These are phyloP conservation scores for Spheniscus mendiculus DNA, from an alignment of 2,113 vertebrate genomes.

Conservation along the genomic window DNA sequence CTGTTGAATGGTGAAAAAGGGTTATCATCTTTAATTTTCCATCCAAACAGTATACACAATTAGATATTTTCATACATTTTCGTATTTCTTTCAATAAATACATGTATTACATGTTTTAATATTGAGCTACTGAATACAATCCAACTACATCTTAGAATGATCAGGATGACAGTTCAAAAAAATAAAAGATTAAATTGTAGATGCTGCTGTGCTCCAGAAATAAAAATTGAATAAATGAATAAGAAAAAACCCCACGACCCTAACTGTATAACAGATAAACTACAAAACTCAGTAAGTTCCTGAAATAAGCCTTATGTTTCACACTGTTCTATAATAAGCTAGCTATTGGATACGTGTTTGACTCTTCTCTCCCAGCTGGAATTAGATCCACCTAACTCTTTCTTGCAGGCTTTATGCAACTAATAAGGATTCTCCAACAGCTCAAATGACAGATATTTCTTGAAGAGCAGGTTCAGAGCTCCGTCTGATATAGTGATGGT, in stretches of 20 bases:
- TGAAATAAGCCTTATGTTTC: neutral
- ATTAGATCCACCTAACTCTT: neutral
- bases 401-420: neutral
- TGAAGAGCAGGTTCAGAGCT: neutral
- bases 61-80: conserved; percentile 56
- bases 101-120: conserved; percentile 6
- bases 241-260: neutral
- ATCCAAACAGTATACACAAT: conserved; percentile 46
- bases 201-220: neutral
- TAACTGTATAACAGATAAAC: neutral
- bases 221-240: neutral
- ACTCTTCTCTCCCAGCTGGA: neutral
- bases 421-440: neutral
- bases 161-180: neutral
- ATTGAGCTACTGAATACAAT: neutral
- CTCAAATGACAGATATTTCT: neutral
- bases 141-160: neutral
- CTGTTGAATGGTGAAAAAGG: conserved; percentile 55
- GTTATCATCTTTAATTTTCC: conserved; percentile 68
- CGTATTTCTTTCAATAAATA: conserved; percentile 26
- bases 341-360: neutral
- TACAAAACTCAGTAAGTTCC: neutral
- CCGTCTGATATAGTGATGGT: neutral
- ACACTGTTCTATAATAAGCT: neutral
- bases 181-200: neutral